Percentiles rank a stretch among this genome's conserved stretches.
Conservation (phyloP, 2,888 invertebrate genomes). For the Encarsia formosa region DNA sequence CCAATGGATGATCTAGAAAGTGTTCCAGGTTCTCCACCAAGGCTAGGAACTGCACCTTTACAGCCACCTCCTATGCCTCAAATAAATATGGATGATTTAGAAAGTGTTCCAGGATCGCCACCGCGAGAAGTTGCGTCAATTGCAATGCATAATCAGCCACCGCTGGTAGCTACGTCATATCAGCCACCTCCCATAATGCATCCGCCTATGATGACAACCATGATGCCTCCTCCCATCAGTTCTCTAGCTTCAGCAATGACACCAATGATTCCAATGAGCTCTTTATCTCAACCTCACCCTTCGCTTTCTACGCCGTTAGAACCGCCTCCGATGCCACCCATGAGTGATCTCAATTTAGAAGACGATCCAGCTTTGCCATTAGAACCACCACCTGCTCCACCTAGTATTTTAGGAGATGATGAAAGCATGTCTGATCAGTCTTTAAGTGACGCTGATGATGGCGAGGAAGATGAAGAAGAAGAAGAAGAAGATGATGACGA, state of each 20-base stretch:
- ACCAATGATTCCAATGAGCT: background rate
- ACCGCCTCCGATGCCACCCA: constrained; percentile 11
- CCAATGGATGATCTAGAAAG: background rate
- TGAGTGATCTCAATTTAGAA: background rate
- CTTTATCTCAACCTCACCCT: no score
- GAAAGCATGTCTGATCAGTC: constrained; percentile 3
- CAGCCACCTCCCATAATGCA: background rate
- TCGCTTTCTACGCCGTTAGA: constrained; percentile 1
- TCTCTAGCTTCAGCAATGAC: no score
- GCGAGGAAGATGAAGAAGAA: constrained; percentile 1
- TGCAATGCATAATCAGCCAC: background rate
- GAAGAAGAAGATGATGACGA: background rate
- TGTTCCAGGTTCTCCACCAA: no score
- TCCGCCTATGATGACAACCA: background rate
- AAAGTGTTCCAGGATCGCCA: background rate
- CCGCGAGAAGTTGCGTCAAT: background rate
- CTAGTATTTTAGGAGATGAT: constrained; percentile 16
- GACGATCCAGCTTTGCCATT: background rate
- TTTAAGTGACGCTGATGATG: constrained; percentile 1
- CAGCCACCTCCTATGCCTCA: constrained; percentile 13
- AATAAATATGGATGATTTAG: no score
- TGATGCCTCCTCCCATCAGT: background rate
- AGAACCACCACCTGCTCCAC: constrained; percentile 3
- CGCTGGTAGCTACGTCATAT: background rate
- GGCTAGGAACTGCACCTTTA: constrained; percentile 4